These are phyloP conservation scores for Dolichallabes microphthalmus DNA, from an alignment of 2,113 vertebrate species.

Conservation along the genomic window DNA sequence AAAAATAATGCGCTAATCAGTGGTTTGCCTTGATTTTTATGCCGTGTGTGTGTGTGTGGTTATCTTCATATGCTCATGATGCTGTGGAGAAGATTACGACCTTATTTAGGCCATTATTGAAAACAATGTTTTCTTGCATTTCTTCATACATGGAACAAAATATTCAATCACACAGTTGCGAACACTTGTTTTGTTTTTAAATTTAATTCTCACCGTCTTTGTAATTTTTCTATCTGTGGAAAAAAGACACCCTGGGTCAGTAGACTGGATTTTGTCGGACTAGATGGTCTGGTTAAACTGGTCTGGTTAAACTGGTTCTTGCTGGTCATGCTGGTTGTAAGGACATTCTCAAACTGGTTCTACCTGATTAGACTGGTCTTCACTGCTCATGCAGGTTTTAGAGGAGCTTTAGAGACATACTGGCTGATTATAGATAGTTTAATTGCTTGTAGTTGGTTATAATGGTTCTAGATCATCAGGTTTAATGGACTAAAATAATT, in stretches of 20 bases:
- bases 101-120: background rate
- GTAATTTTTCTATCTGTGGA: background rate
- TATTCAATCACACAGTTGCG: background rate
- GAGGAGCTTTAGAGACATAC: background rate
- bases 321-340: background rate
- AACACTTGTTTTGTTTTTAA: background rate
- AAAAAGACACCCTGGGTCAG: background rate
- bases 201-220: background rate
- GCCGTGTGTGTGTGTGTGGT: background rate
- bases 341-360: background rate
- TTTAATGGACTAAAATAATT: background rate
- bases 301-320: background rate
- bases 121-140: background rate
- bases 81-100: background rate
- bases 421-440: background rate
- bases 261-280: too few relatives aligned
- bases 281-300: background rate
- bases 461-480: background rate
- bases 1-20: constrained; percentile 5
- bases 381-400: background rate
- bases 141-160: background rate
- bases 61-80: background rate
- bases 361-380: background rate
- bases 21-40: background rate
- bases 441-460: background rate